Evolutionary conservation across 1,140 invertebrate species (phyloP).

Genomic region (Pogonomyrmex barbatus): DNA sequence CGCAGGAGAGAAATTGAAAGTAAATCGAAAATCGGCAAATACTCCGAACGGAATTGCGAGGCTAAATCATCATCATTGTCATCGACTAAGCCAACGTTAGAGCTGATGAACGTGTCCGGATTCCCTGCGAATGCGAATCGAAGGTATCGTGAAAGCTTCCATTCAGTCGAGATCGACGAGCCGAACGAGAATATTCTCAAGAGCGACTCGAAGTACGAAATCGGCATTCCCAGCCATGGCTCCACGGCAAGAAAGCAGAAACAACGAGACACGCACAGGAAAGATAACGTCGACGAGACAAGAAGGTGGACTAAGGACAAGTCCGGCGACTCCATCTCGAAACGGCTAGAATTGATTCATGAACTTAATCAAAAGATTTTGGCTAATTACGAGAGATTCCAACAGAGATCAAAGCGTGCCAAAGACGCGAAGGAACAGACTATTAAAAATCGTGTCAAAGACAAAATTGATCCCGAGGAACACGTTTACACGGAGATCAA

Average conservation of each 20-base stretch:
- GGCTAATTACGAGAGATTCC: slow-evolving; percentile 82
- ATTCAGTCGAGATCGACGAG: slow-evolving; percentile 52
- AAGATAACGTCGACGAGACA: not conserved
- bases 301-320: slow-evolving; percentile 70
- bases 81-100: slow-evolving; percentile 63
- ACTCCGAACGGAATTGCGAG: slow-evolving; percentile 1
- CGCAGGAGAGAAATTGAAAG: slow-evolving; percentile 56
- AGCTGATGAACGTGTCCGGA: slow-evolving; percentile 80
- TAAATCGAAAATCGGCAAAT: slow-evolving; percentile 22
- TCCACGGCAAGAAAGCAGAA: slow-evolving; percentile 56
- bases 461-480: slow-evolving; percentile 47
- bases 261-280: slow-evolving; percentile 41
- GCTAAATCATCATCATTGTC: slow-evolving; percentile 19
- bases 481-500: slow-evolving; percentile 71
- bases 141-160: slow-evolving; percentile 61
- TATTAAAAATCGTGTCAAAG: slow-evolving; percentile 1
- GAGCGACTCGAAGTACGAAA: slow-evolving; percentile 79
- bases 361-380: slow-evolving; percentile 84
- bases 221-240: slow-evolving; percentile 67
- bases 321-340: slow-evolving; percentile 82
- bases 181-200: slow-evolving; percentile 71
- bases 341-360: slow-evolving; percentile 82
- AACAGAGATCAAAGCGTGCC: slow-evolving; percentile 77
- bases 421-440: slow-evolving; percentile 62
- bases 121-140: slow-evolving; percentile 60